phyloP scores from a whole-genome alignment of 2,888 invertebrate species.

The Trichogramma evanescens region DNA sequence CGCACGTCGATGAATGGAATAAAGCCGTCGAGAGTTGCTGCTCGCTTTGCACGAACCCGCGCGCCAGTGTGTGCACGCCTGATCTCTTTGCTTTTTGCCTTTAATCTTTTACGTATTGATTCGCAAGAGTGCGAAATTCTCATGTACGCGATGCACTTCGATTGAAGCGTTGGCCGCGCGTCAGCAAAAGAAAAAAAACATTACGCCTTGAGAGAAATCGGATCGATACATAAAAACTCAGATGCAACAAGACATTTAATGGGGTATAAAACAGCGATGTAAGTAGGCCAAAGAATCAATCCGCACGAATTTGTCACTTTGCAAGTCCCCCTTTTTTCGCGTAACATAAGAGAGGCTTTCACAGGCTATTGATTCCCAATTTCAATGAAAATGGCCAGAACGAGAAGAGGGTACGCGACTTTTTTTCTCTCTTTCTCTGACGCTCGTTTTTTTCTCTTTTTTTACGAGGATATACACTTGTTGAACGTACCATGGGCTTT shows the following conservation, averaged over 20 bases:
- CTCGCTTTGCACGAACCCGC: not conserved
- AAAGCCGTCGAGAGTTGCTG: constrained; percentile 15
- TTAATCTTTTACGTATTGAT: too few species aligned
- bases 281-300: constrained; percentile 15
- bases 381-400: constrained; percentile 40
- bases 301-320: constrained; percentile 18
- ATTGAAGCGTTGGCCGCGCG: not conserved
- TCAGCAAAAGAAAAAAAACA: not conserved
- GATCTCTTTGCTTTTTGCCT: constrained; percentile 5
- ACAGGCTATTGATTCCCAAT: constrained; percentile 46
- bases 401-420: constrained; percentile 23
- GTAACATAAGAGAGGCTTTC: constrained; percentile 4
- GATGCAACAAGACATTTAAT: not conserved
- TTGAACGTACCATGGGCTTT: constrained; percentile 37
- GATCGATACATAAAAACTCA: not conserved
- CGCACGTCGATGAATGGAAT: constrained; percentile 21
- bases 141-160: too few species aligned
- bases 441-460: constrained; percentile 29
- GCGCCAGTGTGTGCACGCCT: not conserved
- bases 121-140: too few species aligned
- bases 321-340: constrained; percentile 1
- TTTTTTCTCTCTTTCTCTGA: constrained; percentile 29
- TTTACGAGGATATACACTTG: constrained; percentile 44
- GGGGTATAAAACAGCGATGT: constrained; percentile 3
- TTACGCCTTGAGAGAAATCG: not conserved